phyloP scores from a whole-genome alignment of 2,113 vertebrate species.

The Oncorhynchus masou region DNA sequence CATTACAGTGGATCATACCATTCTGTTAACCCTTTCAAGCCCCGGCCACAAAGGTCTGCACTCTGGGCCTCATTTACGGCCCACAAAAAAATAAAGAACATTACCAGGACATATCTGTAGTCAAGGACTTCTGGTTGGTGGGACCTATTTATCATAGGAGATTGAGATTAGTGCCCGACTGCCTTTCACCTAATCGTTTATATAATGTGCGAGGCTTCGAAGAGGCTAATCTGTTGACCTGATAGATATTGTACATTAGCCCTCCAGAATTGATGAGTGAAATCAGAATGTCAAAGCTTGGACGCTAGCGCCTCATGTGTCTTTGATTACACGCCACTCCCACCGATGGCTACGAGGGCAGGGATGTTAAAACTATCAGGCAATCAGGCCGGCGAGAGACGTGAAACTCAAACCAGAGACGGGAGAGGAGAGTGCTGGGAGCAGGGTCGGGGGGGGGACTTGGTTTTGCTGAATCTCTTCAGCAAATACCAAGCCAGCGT shows the following conservation, averaged over 20 bases:
- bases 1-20: slow-evolving; percentile 42
- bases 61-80: slow-evolving; percentile 35
- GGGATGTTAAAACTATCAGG: slow-evolving; percentile 74
- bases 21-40: slow-evolving; percentile 44
- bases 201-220: slow-evolving; percentile 39
- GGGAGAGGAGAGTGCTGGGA: slow-evolving; percentile 44
- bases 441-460: slow-evolving; percentile 48
- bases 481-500: slow-evolving; percentile 59
- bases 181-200: slow-evolving; percentile 54
- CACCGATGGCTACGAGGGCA: slow-evolving; percentile 57
- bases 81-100: slow-evolving; percentile 32
- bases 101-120: slow-evolving; percentile 35
- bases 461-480: slow-evolving; percentile 51
- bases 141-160: slow-evolving; percentile 33
- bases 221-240: slow-evolving; percentile 63
- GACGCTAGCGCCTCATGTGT: slow-evolving; percentile 69
- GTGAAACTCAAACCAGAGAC: slow-evolving; percentile 74
- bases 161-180: slow-evolving; percentile 44
- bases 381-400: slow-evolving; percentile 72
- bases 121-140: slow-evolving; percentile 22
- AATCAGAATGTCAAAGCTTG: slow-evolving; percentile 73
- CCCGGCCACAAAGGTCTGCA: slow-evolving; percentile 35
- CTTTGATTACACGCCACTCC: slow-evolving; percentile 74
- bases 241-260: slow-evolving; percentile 66
- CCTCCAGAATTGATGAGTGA: slow-evolving; percentile 68